Evolutionary conservation across 2,113 vertebrate genomes (phyloP).

Genomic region (Orthonyx spaldingii): DNA sequence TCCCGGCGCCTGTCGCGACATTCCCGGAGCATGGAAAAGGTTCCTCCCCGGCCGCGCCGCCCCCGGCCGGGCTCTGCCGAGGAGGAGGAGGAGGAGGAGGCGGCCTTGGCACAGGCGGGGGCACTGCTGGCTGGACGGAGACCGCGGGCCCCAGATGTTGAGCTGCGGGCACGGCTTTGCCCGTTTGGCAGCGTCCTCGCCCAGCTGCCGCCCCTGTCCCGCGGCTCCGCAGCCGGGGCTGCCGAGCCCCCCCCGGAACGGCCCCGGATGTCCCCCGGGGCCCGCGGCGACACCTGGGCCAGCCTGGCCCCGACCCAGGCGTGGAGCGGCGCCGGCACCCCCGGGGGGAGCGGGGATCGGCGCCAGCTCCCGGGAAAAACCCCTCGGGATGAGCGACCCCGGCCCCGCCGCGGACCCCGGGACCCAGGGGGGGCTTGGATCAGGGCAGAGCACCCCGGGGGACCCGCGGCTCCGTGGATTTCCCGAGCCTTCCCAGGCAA

Average conservation of each 20-base stretch:
- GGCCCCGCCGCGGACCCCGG: neutral
- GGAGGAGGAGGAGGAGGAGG: neutral
- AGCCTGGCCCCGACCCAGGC: neutral
- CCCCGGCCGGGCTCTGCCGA: neutral
- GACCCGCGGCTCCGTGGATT: neutral
- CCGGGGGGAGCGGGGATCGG: neutral
- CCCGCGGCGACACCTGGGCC: neutral
- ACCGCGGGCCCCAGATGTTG: conserved; percentile 47
- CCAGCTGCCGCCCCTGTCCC: conserved; percentile 25
- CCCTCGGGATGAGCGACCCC: neutral
- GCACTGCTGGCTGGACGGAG: neutral
- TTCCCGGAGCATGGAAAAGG: neutral
- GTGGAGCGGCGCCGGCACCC: neutral
- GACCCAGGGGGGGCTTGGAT: fast-evolving
- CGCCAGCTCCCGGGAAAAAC: neutral
- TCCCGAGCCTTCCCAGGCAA: neutral
- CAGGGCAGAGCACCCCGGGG: neutral
- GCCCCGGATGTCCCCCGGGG: neutral
- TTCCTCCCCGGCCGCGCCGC: neutral
- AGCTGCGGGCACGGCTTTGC: conserved; percentile 27
- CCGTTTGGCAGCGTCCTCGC: conserved; percentile 9
- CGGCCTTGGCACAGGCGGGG: neutral
- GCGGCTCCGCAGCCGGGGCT: neutral
- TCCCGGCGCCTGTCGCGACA: neutral
- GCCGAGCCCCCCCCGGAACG: neutral